phyloP scores from a whole-genome alignment of 2,113 vertebrate species.

The Lasiurus borealis region DNA sequence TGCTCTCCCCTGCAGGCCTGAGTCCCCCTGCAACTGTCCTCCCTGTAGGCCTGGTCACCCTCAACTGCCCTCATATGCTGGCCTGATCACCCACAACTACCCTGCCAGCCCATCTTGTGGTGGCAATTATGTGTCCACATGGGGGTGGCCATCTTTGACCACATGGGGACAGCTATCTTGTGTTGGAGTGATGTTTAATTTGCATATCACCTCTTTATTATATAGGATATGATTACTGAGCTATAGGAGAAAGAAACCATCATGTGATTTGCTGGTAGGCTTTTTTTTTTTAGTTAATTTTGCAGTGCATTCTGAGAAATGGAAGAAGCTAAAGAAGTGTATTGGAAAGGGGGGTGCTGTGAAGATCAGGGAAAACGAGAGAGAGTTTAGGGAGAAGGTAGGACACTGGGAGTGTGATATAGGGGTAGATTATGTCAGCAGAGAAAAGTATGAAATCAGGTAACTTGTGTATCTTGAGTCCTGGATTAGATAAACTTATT shows the following conservation, averaged over 20 bases:
- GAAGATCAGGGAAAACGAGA: not conserved
- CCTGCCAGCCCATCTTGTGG: too few relatives aligned
- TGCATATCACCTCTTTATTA: too few relatives aligned
- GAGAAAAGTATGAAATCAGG: not conserved
- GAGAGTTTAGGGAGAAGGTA: not conserved
- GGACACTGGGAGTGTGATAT: not conserved
- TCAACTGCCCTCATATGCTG: too few relatives aligned
- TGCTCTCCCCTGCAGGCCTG: too few relatives aligned
- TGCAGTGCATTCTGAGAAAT: slow-evolving; percentile 42
- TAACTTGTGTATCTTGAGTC: not conserved
- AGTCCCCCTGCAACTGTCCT: too few relatives aligned
- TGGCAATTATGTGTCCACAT: too few relatives aligned
- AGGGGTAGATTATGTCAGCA: not conserved
- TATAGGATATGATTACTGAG: not conserved
- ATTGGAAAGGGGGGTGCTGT: not conserved
- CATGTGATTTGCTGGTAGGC: slow-evolving; percentile 12
- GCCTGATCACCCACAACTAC: too few relatives aligned
- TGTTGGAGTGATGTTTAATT: too few relatives aligned
- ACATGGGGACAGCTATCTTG: too few relatives aligned
- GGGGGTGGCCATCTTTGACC: too few relatives aligned
- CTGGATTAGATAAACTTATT: not conserved
- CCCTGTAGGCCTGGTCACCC: too few relatives aligned
- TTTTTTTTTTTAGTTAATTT: slow-evolving; percentile 27
- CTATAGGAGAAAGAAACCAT: not conserved
- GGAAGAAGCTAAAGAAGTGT: not conserved